Evolutionary conservation across 2,888 invertebrate species (phyloP), one percentile per base, ranked within the genome.

Genomic region (Lasioglossum zephyrum): DNA sequence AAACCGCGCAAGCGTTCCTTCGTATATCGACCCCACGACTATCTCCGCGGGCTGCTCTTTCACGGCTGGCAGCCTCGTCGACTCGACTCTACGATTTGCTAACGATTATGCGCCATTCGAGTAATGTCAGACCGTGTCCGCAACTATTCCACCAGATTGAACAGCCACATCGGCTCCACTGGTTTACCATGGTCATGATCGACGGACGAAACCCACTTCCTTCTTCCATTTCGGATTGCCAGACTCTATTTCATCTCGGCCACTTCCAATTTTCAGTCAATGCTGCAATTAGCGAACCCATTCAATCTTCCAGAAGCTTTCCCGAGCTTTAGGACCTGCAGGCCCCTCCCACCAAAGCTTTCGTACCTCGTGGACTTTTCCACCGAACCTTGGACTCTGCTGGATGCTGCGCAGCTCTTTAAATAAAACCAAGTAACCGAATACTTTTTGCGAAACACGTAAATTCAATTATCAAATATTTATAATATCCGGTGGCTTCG

Each of bases 1-100:
- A 89, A 89, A 92, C 85, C 85, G 92, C 92, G 92, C 92, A 92
- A 89, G 92, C 92, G 92, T 92, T 91, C 87, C 77, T 80, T 86
- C 77, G 88, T 90, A 91, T 92, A 92, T 92, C 92, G 92, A 92
- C 91, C 92, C 84, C 87, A 36, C 73, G 86, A 82, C 89, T 85
- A 84, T 88, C 91, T 89, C 77, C 88, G 80, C 82, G 73, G 69
- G 66, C 85, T 69, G 81, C 83, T 88, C 87, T 90, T 88, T 87
- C 87, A 66, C 86, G 63, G 80, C 49, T 82, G 53, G 53, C 18
- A 63, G 44, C 73, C 70, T 49, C 72, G 60, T 77, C 69, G 81
- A 75, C 74, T 44, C 77, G 77, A 77, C 85, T 73, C 57, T 63
- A 74, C 57, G 66, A 83, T 87, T 88, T 66, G 44, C 44, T 66